Base-by-base conservation (phyloP, 2,888 invertebrate species). In the Morinoia aosen region DNA sequence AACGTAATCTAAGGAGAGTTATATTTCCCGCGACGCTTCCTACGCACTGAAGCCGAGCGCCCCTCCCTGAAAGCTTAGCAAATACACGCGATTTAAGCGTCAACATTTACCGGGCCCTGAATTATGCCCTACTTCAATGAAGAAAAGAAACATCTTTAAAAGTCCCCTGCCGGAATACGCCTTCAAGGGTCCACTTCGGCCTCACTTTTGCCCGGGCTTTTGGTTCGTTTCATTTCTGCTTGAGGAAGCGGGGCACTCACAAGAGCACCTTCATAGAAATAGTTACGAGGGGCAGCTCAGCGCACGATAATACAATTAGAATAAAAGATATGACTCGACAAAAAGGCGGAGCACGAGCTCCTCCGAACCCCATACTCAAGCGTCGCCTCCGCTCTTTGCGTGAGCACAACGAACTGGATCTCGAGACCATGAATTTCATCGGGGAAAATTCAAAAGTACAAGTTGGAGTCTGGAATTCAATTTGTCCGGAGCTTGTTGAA, bases 71-170 rank as follows among this genome's bases (percentile, higher is more conserved):
- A 93, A 93, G 93, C 93, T 58, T 33, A 93, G 93, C 48, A 93
- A 93, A 93, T 93, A 93, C 58, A 93, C 57, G 57, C 93, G 57
- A 57, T 48, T 93, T 48, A 57, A 93, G 57, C 93, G 93, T 93
- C 56, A 93, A 93, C 93, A 93, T 93, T 93, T 93, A 48, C 57
- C 14, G 25, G 57, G 57, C 57, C 25, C 93, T 57, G 93, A 93
- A 93, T 93, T 93, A 93, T 57, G 93, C 93, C 93, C 8, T 93
- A 93, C 57, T 93, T 93, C 48, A 93, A 93, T 57, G 93, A 57
- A 93, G 93, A 93, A 93, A 93, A 48, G 93, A 93, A 93, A 93
- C 93, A 93, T 56, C 93, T 93, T 56, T 48, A 93, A 93, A 93
- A 93, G 93, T 93, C 93, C 57, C 58, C 48, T 5, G 93, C n/a